These are phyloP conservation scores for Athripsodes cinereus DNA, from an alignment of 2,888 invertebrate species.

Conservation along the genomic window DNA sequence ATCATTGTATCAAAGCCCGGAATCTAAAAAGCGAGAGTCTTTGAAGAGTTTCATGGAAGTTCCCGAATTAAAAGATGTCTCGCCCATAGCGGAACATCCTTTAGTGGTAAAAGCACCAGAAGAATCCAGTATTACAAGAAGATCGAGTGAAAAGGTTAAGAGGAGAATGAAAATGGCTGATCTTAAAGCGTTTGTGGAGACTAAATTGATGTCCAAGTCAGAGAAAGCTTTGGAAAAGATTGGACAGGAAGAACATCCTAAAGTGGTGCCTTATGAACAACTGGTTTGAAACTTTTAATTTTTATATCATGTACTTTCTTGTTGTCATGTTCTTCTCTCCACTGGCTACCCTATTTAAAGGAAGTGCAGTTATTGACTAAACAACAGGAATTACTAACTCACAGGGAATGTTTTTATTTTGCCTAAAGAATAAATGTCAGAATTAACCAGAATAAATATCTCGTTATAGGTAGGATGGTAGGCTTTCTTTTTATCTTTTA, in stretches of 20 bases:
- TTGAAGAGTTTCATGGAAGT: slow-evolving; percentile 72
- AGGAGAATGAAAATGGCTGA: slow-evolving; percentile 89
- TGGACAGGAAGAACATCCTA: slow-evolving; percentile 65
- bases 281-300: slow-evolving; percentile 49
- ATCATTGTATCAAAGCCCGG: slow-evolving; percentile 75
- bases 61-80: slow-evolving; percentile 64
- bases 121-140: slow-evolving; percentile 47
- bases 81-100: slow-evolving; percentile 54
- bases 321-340: no score
- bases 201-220: slow-evolving; percentile 83
- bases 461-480: no score
- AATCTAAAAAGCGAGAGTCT: slow-evolving; percentile 58
- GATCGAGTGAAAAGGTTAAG: slow-evolving; percentile 78
- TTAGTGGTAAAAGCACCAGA: slow-evolving; percentile 33
- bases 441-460: no score
- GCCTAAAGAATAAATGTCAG: no score
- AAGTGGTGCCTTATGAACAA: slow-evolving; percentile 49
- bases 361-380: no score
- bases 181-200: slow-evolving; percentile 85
- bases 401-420: no score
- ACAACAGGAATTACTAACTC: no score
- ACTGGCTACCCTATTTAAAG: no score
- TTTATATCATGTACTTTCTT: no score
- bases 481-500: no score
- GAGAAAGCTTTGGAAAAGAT: slow-evolving; percentile 88